Evolutionary conservation across 1,140 invertebrate genomes (phyloP).

Genomic region (Pogonognathellus flavescens): DNA sequence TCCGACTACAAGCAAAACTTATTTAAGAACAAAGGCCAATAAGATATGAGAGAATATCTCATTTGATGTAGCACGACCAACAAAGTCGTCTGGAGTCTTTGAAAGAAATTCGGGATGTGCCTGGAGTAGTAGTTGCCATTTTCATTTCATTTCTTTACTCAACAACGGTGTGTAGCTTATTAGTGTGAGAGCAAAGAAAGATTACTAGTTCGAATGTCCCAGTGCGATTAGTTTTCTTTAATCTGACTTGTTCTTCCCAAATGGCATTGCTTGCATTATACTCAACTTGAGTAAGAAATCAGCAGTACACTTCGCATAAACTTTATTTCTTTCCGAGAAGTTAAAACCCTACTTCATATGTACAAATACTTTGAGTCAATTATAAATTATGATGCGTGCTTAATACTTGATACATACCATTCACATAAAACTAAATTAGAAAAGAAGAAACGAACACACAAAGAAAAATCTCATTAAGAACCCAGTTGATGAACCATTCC

Average conservation of each 20-base stretch:
- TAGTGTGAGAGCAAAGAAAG: neutral
- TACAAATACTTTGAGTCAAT: neutral
- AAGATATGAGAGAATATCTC: constrained; percentile 4
- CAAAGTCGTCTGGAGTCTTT: neutral
- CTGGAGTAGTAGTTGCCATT: constrained; percentile 10
- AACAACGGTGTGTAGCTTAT: neutral
- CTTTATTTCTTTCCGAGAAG: neutral
- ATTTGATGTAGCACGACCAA: neutral
- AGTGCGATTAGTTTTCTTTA: constrained; percentile 34
- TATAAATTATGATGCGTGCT: constrained; percentile 23
- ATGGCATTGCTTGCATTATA: constrained; percentile 9
- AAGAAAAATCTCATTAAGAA: constrained; percentile 38
- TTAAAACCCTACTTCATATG: constrained; percentile 9
- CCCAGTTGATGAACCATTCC: constrained; percentile 38
- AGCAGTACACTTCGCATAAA: constrained; percentile 3
- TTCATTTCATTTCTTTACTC: constrained; percentile 13
- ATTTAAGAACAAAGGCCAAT: constrained; percentile 37
- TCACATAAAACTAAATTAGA: neutral
- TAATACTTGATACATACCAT: neutral
- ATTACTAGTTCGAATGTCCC: constrained; percentile 21
- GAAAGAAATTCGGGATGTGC: constrained; percentile 21
- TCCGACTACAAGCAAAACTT: constrained; percentile 22
- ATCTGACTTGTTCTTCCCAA: constrained; percentile 43
- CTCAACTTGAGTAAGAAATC: neutral
- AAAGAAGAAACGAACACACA: constrained; percentile 2